Evolutionary conservation across 2,888 invertebrate species (phyloP), one percentile per base, ranked within the genome.

Genomic region (Parnassius glacialis): DNA sequence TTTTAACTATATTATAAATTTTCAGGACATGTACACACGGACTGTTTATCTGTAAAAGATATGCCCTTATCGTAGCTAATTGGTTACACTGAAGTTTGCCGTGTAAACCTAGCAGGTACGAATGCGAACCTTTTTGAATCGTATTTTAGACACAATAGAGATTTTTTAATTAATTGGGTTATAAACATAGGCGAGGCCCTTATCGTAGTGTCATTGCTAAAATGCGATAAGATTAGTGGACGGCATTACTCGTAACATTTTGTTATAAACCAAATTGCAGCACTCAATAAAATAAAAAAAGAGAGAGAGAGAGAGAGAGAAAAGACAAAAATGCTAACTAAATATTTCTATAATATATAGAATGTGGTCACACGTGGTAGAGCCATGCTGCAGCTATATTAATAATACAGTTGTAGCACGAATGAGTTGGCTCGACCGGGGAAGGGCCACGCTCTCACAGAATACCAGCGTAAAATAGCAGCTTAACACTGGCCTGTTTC

Each of bases 31-130:
- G 45, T 34, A 34, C 34, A 7, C 60, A 66, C 47, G 67, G 68
- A 70, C 74, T 72, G 76, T 80, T 84, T 86, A 85, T 83, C 81
- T 78, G 60, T 55, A 66, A 85, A 86, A 83, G 74, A 65, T 67
- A 67, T 68, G 80, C 81, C 83, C 83, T 88, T 88, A 89, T 88
- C 88, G 79, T 70, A 73, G 73, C 76, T 85, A 86, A 85, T 87
- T 85, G 78, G 76, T 72, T 72, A 74, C 72, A 70, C 57, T 66
- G 70, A 64, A 65, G 72, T 78, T 76, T 79, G 72, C 62, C 64
- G 58, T 67, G 67, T 69, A 74, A 83, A 70, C 79, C 76, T 63
- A 65, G 73, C 54, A 55, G 64, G 67, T 74, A 67, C 45, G 71
- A 72, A 67, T 70, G 74, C 63, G 34, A 54, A 43, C 20, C 64